Evolutionary conservation across 2,113 vertebrate genomes (phyloP).

Genomic region (Gavialis gangeticus): DNA sequence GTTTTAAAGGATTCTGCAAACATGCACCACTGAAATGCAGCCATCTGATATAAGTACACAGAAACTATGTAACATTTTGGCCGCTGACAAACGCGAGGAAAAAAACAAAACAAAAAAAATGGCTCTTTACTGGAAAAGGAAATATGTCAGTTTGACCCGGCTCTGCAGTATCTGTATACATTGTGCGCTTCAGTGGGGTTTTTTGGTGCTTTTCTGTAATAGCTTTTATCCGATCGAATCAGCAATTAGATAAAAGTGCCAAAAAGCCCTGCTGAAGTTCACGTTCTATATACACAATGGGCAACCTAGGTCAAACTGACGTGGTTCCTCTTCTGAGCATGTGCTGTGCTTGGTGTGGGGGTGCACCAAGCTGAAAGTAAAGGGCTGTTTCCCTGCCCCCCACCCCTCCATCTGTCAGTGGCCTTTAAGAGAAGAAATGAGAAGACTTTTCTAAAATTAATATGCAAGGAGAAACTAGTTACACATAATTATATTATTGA

Average conservation of each 20-base stretch:
- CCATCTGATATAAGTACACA: not conserved
- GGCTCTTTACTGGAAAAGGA: not conserved
- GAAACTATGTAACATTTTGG: not conserved
- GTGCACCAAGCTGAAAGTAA: not conserved
- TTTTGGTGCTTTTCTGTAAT: too few relatives aligned
- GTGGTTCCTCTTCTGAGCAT: too few relatives aligned
- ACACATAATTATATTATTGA: not conserved
- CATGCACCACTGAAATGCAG: not conserved
- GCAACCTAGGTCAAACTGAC: too few relatives aligned
- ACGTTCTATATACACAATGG: too few relatives aligned
- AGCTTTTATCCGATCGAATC: too few relatives aligned
- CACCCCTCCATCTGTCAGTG: too few relatives aligned
- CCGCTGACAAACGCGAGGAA: not conserved
- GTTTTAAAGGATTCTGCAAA: not conserved
- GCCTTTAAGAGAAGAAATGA: not conserved
- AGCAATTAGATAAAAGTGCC: too few relatives aligned
- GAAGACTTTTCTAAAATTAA: not conserved
- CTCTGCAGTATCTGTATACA: not conserved
- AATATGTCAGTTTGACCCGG: not conserved
- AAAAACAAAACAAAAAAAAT: not conserved
- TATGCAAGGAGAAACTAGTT: not conserved
- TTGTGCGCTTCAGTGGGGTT: too few relatives aligned
- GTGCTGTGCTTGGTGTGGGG: too few relatives aligned
- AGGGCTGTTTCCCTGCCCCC: not conserved
- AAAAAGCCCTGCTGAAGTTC: too few relatives aligned